phyloP scores from a whole-genome alignment of 2,113 vertebrate genomes.

The Cyrtonyx montezumae region DNA sequence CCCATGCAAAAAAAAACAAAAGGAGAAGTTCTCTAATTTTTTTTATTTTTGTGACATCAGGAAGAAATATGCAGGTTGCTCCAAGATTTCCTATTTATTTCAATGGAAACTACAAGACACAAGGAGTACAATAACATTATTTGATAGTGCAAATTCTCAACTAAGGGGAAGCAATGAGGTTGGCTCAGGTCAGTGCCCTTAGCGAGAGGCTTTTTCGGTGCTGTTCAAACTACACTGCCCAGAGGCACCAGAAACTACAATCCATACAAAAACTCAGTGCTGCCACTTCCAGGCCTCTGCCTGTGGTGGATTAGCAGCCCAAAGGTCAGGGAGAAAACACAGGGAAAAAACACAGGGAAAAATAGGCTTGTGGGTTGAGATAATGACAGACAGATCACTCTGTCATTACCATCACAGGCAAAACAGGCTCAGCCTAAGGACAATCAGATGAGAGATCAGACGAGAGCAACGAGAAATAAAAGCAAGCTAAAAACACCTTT shows the following conservation, averaged over 20 bases:
- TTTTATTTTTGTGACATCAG: background rate
- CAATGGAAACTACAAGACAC: too few relatives aligned
- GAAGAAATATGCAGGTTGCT: too few relatives aligned
- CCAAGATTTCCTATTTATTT: too few relatives aligned
- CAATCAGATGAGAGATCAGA: background rate
- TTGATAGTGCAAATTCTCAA: too few relatives aligned
- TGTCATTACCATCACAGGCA: background rate
- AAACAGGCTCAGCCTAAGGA: background rate
- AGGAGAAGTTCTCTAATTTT: background rate
- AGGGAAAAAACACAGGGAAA: background rate
- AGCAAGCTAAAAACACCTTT: background rate
- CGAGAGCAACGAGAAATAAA: background rate
- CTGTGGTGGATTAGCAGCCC: background rate
- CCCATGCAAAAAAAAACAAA: background rate
- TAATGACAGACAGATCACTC: background rate
- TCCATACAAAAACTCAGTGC: rapidly evolving
- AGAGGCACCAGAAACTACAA: background rate
- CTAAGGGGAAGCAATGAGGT: background rate
- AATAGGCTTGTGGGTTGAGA: background rate
- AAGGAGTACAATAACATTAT: too few relatives aligned
- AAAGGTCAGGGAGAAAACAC: background rate
- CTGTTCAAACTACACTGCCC: background rate
- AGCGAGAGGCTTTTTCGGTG: rapidly evolving
- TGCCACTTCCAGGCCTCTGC: background rate
- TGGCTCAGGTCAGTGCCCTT: background rate